Conservation (phyloP, 2,797 vertebrate species). For the Rhodeus uyekii region DNA sequence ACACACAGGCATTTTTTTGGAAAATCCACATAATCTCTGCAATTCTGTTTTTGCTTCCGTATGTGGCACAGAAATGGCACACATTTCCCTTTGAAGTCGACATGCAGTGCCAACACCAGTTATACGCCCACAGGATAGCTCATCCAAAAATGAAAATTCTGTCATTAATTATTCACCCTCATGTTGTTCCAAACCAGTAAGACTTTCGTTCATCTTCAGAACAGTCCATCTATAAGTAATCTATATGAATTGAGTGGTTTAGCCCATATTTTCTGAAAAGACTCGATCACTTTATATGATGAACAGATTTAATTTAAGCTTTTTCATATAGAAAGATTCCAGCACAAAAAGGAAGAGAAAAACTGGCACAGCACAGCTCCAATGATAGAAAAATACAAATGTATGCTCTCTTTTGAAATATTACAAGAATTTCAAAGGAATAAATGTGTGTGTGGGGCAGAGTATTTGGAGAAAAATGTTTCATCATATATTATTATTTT, state of each 20-base stretch:
- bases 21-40: background rate
- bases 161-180: too few species aligned
- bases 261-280: background rate
- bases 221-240: too few species aligned
- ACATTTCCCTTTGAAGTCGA: background rate
- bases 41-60: background rate
- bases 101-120: background rate
- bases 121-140: background rate
- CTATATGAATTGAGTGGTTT: background rate
- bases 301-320: background rate
- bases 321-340: too few species aligned
- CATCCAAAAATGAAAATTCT: too few species aligned
- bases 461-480: too few species aligned
- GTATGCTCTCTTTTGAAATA: too few species aligned
- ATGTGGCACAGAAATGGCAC: background rate
- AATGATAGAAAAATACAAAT: too few species aligned
- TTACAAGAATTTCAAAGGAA: too few species aligned
- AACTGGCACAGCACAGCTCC: too few species aligned
- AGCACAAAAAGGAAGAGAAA: too few species aligned
- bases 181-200: background rate
- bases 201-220: background rate
- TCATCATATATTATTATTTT: too few species aligned
- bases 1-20: rapidly evolving
- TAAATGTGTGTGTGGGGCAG: too few species aligned
- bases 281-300: rapidly evolving